phyloP scores from a whole-genome alignment of 2,113 vertebrate genomes.

The Muntiacus reevesi region DNA sequence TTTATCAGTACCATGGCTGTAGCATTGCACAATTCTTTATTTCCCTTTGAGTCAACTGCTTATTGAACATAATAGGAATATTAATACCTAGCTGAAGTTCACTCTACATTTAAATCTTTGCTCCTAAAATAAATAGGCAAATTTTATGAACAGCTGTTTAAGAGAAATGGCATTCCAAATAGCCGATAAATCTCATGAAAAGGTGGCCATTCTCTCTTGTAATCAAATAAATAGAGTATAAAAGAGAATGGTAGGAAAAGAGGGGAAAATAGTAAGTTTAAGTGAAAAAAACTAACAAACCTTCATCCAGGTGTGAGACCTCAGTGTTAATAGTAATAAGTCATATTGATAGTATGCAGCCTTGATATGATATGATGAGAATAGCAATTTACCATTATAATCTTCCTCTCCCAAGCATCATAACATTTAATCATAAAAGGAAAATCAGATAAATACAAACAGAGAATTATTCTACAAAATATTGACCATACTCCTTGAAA shows the following conservation, averaged over 20 bases:
- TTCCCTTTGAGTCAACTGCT: neutral
- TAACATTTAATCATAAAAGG: neutral
- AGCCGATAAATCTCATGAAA: neutral
- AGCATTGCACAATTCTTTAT: neutral
- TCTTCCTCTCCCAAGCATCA: neutral
- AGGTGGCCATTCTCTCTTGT: neutral
- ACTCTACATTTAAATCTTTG: neutral
- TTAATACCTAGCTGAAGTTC: neutral
- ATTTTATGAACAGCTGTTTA: neutral
- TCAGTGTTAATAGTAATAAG: neutral
- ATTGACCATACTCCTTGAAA: neutral
- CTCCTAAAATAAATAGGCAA: neutral
- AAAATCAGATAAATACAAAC: neutral
- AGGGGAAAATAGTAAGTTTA: neutral
- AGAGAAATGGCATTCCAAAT: neutral
- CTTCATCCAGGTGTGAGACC: neutral
- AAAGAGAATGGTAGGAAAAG: neutral
- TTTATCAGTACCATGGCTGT: neutral
- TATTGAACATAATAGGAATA: neutral
- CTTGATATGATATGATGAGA: neutral
- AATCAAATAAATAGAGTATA: conserved; percentile 1
- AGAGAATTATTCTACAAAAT: neutral
- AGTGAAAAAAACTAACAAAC: neutral
- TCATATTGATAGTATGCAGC: neutral
- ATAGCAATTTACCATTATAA: neutral